A percentile compares a stretch with the other conserved stretches of the same genome.
These are phyloP conservation scores for Nixonia krombeini DNA, from an alignment of 1,140 invertebrate genomes.

Conservation along the genomic window DNA sequence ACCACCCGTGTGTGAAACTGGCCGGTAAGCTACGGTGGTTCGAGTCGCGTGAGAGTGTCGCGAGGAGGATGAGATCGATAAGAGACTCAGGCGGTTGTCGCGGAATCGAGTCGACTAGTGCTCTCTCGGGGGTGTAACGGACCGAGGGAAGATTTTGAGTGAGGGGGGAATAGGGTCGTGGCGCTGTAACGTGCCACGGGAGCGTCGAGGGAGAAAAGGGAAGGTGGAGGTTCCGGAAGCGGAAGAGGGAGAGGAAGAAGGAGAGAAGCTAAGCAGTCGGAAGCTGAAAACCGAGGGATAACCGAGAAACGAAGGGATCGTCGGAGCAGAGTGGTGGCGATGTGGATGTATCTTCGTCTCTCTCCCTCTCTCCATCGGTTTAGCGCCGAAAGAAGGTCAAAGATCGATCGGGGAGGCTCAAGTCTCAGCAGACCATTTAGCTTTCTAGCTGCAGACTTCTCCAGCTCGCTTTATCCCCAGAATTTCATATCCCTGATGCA, in stretches of 20 bases:
- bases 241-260: no score
- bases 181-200: no score
- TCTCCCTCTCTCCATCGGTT: slow-evolving; percentile 21
- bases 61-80: not conserved
- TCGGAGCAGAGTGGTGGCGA: no score
- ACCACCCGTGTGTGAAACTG: not conserved
- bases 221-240: no score
- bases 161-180: no score
- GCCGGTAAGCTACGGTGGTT: slow-evolving; percentile 1
- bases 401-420: slow-evolving; percentile 51
- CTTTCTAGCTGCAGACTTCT: no score
- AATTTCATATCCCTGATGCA: slow-evolving; percentile 36
- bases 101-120: no score
- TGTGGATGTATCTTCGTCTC: no score
- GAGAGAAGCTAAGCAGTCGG: no score
- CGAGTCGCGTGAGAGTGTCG: not conserved
- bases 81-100: no score
- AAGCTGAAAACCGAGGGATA: not conserved
- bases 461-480: slow-evolving; percentile 44
- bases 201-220: not conserved
- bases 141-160: no score
- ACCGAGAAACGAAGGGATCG: not conserved
- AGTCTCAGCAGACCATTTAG: not conserved
- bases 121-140: not conserved
- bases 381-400: slow-evolving; percentile 49